Conservation (phyloP, 2,113 vertebrate genomes). For the Coreoperca whiteheadi region DNA sequence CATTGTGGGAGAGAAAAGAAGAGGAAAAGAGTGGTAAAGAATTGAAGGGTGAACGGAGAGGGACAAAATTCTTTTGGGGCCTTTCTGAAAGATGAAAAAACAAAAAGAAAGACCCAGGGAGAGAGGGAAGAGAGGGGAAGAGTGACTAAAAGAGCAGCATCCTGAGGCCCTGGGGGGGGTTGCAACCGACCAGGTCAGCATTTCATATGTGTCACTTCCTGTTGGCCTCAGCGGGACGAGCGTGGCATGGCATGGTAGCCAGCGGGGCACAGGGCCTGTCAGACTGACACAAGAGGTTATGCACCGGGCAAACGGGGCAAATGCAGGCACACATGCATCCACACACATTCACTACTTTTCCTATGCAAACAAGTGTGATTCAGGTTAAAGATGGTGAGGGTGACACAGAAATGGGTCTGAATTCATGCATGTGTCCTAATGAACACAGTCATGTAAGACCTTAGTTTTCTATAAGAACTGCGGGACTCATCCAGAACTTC, state of each 20-base stretch:
- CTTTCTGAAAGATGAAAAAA: constrained; percentile 31
- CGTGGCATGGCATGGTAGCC: constrained; percentile 66
- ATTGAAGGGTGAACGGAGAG: constrained; percentile 36
- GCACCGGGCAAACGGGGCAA: constrained; percentile 55
- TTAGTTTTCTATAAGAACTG: constrained; percentile 12
- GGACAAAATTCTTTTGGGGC: constrained; percentile 41
- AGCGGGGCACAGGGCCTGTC: constrained; percentile 69
- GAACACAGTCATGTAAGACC: constrained; percentile 3
- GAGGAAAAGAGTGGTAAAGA: constrained; percentile 18
- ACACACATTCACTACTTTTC: constrained; percentile 11
- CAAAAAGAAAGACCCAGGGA: constrained; percentile 6
- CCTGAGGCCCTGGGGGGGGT: constrained; percentile 68
- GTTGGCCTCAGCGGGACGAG: constrained; percentile 71
- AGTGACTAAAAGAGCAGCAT: constrained; percentile 77
- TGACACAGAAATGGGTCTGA: constrained; percentile 38
- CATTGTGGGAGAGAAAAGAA: constrained; percentile 49
- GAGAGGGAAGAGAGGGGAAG: constrained; percentile 28
- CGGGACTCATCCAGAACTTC: constrained; percentile 25
- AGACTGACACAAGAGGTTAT: constrained; percentile 79
- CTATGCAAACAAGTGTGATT: constrained; percentile 55
- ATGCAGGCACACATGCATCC: constrained; percentile 32
- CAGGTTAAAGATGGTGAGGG: constrained; percentile 38
- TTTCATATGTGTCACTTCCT: constrained; percentile 82
- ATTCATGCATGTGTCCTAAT: background rate
- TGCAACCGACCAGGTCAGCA: constrained; percentile 80